These are phyloP conservation scores for Sphenodon punctatus DNA, from an alignment of 2,797 vertebrate genomes.

Conservation along the genomic window DNA sequence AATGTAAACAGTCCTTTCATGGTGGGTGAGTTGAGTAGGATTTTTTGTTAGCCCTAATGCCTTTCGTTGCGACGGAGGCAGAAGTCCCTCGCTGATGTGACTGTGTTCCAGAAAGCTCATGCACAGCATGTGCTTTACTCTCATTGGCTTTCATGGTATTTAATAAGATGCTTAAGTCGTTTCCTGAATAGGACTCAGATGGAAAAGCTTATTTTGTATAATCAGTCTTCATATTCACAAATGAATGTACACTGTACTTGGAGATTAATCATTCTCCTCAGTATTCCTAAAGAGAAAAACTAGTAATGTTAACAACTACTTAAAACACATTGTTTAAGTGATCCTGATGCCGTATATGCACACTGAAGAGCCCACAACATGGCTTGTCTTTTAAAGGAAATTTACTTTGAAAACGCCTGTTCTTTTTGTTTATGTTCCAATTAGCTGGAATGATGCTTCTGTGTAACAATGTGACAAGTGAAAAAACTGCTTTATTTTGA, in stretches of 20 bases:
- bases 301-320: neutral
- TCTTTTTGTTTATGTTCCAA: neutral
- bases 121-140: conserved; percentile 23
- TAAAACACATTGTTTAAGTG: neutral
- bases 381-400: neutral
- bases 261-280: neutral
- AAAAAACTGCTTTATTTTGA: neutral
- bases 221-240: neutral
- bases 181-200: neutral
- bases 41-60: neutral
- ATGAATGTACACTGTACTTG: neutral
- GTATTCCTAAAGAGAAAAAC: neutral
- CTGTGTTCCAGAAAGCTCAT: conserved; percentile 30
- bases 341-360: neutral
- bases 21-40: neutral
- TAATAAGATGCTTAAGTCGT: conserved; percentile 51
- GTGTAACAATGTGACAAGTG: neutral
- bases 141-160: neutral
- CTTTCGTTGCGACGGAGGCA: neutral
- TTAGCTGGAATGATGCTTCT: neutral
- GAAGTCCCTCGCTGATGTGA: neutral
- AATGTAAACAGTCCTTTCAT: neutral
- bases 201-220: neutral
- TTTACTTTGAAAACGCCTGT: neutral
- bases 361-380: neutral